A percentile compares a stretch with the other conserved stretches of the same genome.
These are phyloP conservation scores for Clistopyga incitator DNA, from an alignment of 2,888 invertebrate genomes.

Conservation along the genomic window DNA sequence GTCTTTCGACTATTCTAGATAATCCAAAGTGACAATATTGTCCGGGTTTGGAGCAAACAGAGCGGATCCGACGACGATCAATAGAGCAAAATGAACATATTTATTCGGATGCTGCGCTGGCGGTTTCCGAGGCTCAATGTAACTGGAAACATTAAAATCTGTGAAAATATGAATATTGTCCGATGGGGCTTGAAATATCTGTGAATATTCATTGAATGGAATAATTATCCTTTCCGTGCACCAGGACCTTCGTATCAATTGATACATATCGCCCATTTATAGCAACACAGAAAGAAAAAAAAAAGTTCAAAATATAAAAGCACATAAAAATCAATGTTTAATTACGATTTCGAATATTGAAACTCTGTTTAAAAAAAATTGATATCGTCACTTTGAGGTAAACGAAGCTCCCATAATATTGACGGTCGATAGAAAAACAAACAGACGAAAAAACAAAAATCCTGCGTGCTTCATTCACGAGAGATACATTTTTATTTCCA, in stretches of 20 bases:
- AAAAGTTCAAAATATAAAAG: too few relatives aligned
- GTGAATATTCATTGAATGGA: slow-evolving; percentile 23
- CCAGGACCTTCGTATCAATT: too few relatives aligned
- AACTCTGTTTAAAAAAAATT: too few relatives aligned
- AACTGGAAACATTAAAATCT: slow-evolving; percentile 33
- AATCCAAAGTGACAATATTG: slow-evolving; percentile 47
- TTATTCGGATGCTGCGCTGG: background rate
- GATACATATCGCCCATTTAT: too few relatives aligned
- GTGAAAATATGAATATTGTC: slow-evolving; percentile 6
- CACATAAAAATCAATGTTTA: too few relatives aligned
- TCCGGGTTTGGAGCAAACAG: slow-evolving; percentile 48
- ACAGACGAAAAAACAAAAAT: too few relatives aligned
- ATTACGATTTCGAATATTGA: too few relatives aligned
- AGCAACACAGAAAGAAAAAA: too few relatives aligned
- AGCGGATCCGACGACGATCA: slow-evolving; percentile 25
- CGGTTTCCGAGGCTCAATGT: slow-evolving; percentile 33
- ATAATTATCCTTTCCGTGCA: slow-evolving; percentile 13
- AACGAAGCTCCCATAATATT: too few relatives aligned
- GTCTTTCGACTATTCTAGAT: background rate
- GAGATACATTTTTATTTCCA: too few relatives aligned
- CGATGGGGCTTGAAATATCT: background rate
- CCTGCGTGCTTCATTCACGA: slow-evolving; percentile 6
- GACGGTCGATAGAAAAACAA: background rate
- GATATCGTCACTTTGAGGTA: too few relatives aligned
- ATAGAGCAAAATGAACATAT: slow-evolving; percentile 36